These are phyloP conservation scores for Myotis vivesi DNA, from an alignment of 2,797 vertebrate species.

Conservation along the genomic window DNA sequence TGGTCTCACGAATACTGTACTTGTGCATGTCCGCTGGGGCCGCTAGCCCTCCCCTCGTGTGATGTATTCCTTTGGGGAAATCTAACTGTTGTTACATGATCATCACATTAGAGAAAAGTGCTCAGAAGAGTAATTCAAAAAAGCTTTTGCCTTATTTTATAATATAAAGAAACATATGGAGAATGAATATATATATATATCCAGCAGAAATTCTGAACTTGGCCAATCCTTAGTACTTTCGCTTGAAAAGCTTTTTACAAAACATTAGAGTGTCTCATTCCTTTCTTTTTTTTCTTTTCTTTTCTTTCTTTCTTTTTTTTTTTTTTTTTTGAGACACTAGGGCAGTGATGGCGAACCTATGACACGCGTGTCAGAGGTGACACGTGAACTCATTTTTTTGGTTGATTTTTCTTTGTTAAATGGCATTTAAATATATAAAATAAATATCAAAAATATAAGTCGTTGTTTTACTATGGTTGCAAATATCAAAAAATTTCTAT, in stretches of 20 bases:
- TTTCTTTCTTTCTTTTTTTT: accelerated
- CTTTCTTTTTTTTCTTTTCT: accelerated
- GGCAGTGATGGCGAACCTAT: no score
- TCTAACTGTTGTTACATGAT: not conserved
- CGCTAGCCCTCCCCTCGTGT: no score
- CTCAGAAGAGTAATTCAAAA: not conserved
- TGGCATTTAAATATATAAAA: no score
- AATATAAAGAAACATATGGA: not conserved
- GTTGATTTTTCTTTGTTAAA: no score
- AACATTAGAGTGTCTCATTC: not conserved
- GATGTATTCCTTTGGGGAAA: not conserved
- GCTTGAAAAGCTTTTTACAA: not conserved
- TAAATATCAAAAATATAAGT: no score
- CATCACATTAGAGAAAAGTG: not conserved
- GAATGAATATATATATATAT: not conserved
- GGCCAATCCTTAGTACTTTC: not conserved
- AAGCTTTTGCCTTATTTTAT: not conserved
- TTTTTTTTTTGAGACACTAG: no score
- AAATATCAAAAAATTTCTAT: no score
- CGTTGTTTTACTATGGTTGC: no score
- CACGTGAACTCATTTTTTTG: no score
- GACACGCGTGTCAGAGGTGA: no score
- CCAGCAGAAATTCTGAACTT: not conserved
- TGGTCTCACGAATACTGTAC: not conserved
- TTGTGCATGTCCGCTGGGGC: not conserved